Evolutionary conservation across 2,888 invertebrate genomes (phyloP), one percentile per base, ranked within the genome.

Genomic region (Mythimna loreyi): DNA sequence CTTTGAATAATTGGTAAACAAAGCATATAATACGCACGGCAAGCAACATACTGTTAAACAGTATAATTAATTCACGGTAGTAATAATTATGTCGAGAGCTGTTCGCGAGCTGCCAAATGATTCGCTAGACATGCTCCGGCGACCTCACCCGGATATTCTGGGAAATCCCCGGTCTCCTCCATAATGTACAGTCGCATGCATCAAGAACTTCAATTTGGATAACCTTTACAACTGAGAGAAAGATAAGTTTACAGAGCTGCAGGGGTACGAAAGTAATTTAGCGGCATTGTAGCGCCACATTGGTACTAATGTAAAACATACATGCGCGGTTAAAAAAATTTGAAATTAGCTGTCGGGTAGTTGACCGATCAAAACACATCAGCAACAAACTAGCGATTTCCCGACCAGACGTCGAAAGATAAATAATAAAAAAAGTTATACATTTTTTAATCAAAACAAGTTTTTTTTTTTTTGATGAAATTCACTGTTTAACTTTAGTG

Each of bases 101-200:
- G 55, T 80, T 78, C 79, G 81, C 73, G 81, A 75, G 77, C 81
- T 84, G 81, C 79, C 71, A 79, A 81, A 78, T 78, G 61, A 70
- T 80, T 67, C 67, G 71, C 68, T 52, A 62, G 75, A 71, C 62
- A 83, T 76, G 83, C 69, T 83, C 69, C 68, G 75, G 11, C 78
- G 84, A 60, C 50, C 66, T 60, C 65, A 83, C 74, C 83, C 83
- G 83, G 83, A 83, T 84, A 62, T 70, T 69, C 45, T 65, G 74
- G 74, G 83, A 61, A 71, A 73, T 72, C 65, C 78, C 84, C 75
- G 55, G 52, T 28, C 64, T 55, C 58, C 61, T 68, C 47, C 30
- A 19, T 56, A 25, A 21, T 25, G 73, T 49, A 62, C 62, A 60
- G 33, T 61, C 30, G 23, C n/a, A 11, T 49, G 23, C 58, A 55